Conservation (phyloP, 2,888 invertebrate genomes). For the Caenorhabditis afra region DNA sequence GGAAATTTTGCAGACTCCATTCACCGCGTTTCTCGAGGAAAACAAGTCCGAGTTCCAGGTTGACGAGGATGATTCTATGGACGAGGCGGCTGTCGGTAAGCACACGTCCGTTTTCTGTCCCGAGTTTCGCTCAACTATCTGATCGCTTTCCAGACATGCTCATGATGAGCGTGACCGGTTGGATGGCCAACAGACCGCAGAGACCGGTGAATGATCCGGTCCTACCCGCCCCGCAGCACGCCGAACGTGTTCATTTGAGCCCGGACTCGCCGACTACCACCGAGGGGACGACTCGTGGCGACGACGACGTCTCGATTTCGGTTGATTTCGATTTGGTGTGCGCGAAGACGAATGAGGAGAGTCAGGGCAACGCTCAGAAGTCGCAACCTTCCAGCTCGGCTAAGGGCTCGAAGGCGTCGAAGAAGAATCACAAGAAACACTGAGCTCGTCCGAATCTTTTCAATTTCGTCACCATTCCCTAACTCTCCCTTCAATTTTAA, state of each 20-base stretch:
- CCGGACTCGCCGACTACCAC: slow-evolving; percentile 52
- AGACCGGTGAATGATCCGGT: too few relatives aligned
- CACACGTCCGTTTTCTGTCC: not conserved
- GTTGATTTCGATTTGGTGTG: slow-evolving; percentile 47
- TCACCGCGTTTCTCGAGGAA: not conserved
- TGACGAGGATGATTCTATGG: not conserved
- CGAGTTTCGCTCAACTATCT: not conserved
- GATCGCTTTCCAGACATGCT: slow-evolving; percentile 2
- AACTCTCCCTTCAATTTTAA: too few relatives aligned
- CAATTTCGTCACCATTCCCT: too few relatives aligned
- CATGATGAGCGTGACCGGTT: not conserved
- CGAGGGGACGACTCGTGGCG: slow-evolving; percentile 18
- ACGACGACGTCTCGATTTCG: slow-evolving; percentile 38
- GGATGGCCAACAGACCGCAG: slow-evolving; percentile 2
- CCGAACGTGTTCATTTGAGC: slow-evolving; percentile 49
- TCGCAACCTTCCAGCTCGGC: too few relatives aligned
- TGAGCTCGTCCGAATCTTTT: too few relatives aligned
- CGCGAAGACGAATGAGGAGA: slow-evolving; percentile 5
- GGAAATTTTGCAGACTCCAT: too few relatives aligned
- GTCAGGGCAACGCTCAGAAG: not conserved
- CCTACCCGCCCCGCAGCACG: slow-evolving; percentile 48
- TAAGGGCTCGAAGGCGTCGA: too few relatives aligned
- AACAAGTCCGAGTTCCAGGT: not conserved
- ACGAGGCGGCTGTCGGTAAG: slow-evolving; percentile 19
- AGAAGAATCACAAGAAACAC: too few relatives aligned